Evolutionary conservation across 2,888 invertebrate genomes (phyloP).

Genomic region (Serripes groenlandicus): DNA sequence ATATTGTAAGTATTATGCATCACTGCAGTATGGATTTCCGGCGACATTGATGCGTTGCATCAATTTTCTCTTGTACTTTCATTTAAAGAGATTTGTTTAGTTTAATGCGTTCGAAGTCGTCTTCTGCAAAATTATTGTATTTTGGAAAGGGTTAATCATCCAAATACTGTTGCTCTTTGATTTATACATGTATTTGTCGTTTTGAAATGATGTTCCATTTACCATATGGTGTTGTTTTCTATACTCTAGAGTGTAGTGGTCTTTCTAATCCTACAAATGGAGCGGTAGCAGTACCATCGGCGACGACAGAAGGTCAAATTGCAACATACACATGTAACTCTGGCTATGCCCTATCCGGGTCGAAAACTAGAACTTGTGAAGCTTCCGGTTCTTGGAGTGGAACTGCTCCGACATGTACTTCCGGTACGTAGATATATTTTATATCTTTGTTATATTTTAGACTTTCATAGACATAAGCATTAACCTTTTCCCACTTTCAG

Average conservation of each 20-base stretch:
- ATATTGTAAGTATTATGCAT: no score
- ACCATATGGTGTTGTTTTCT: not conserved
- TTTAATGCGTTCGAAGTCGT: no score
- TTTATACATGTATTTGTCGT: no score
- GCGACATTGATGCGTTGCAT: no score
- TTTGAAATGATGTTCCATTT: no score
- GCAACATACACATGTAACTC: conserved; percentile 50
- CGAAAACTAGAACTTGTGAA: conserved; percentile 29
- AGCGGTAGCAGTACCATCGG: not conserved
- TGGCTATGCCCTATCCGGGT: conserved; percentile 52
- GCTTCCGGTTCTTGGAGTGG: conserved; percentile 41
- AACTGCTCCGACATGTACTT: conserved; percentile 13
- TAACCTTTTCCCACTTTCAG: no score
- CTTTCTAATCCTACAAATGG: conserved; percentile 1
- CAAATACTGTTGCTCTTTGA: no score
- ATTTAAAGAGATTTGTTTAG: no score
- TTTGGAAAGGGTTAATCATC: no score
- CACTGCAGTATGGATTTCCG: no score
- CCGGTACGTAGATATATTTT: not conserved
- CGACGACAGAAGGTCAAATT: conserved; percentile 27
- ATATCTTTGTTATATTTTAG: not conserved
- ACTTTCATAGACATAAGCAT: not conserved
- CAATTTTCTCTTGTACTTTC: no score
- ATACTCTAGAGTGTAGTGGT: not conserved
- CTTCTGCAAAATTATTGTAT: no score